Base-by-base conservation (phyloP, 2,888 invertebrate species). In the Eupithecia dodoneata region DNA sequence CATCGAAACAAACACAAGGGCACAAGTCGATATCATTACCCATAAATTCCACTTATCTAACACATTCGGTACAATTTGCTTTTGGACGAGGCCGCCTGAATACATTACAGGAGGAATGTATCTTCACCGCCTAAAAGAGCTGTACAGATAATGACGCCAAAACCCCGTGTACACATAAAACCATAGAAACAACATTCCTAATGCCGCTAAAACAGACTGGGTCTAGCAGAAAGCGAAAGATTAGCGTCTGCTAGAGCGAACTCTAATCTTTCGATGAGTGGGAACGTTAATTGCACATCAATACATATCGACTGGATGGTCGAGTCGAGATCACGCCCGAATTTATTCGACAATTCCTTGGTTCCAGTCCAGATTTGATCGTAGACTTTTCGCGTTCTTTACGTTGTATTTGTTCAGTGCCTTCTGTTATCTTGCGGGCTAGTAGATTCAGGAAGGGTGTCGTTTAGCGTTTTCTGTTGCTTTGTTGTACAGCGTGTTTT, bases 41-140 rank as follows among this genome's bases (percentile, higher is more conserved):
- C 92, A 93, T 93, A 93, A 92, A 93, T 92, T 92, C 87, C 88
- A 91, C 89, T 92, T 93, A 93, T 92, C 92, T 92, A 84, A 83
- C 85, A 89, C 90, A 89, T 90, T 92, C 86, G 87, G 89, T 86
- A 90, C 89, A 90, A 91, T 91, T 92, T 91, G 89, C 91, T 90
- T 80, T 75, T 78, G 80, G 76, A 79, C 81, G 78, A 79, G 80
- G 72, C 65, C 78, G 76, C 69, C 74, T 41, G 80, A 76, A 81
- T 81, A 81, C 78, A 82, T 82, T 82, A 80, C 76, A 71, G 79
- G 55, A 63, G 63, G 30, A 63, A 63, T 63, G 63, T 63, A 63
- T 4, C 18, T 10, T 30, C 63, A 30, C 4, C 30, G 30, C 18
- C 12, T 30, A 30, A 63, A 63, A 63, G 18, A 63, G 10, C 63